Evolutionary conservation across 2,888 invertebrate species (phyloP).

Genomic region (Dexiosoma caninum): DNA sequence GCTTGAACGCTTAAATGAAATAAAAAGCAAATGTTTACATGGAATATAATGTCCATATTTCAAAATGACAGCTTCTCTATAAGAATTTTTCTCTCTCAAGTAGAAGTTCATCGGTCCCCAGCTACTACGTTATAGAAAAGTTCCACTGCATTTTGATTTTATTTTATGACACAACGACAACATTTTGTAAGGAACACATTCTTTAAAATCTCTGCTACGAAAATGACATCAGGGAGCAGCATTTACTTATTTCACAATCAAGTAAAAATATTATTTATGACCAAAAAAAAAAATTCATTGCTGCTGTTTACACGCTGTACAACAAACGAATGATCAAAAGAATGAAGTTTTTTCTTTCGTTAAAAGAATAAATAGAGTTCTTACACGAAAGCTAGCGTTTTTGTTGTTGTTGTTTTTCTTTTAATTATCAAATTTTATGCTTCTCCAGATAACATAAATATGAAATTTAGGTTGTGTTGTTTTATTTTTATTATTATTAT

Average conservation of each 20-base stretch:
- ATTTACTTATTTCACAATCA: not conserved
- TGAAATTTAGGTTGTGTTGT: not conserved
- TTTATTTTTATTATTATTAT: not conserved
- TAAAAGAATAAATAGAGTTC: conserved; percentile 1
- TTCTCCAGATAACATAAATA: not conserved
- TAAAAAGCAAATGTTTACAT: too few relatives aligned
- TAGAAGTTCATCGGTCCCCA: too few relatives aligned
- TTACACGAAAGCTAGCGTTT: not conserved
- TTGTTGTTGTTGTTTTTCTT: not conserved
- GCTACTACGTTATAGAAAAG: too few relatives aligned
- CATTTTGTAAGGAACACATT: too few relatives aligned
- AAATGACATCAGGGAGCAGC: not conserved
- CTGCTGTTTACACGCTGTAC: not conserved
- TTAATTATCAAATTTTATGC: not conserved
- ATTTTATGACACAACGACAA: too few relatives aligned
- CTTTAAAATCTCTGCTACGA: conserved; percentile 7
- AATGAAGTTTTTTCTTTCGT: not conserved
- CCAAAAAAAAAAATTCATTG: not conserved
- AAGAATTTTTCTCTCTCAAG: too few relatives aligned
- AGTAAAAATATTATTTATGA: conserved; percentile 23
- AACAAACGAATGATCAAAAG: conserved; percentile 20
- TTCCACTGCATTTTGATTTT: too few relatives aligned
- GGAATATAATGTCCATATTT: too few relatives aligned
- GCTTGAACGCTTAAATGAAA: too few relatives aligned
- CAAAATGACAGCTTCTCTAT: too few relatives aligned